Evolutionary conservation across 2,888 invertebrate genomes (phyloP).

Genomic region (Glyphotaelius pellucidus): DNA sequence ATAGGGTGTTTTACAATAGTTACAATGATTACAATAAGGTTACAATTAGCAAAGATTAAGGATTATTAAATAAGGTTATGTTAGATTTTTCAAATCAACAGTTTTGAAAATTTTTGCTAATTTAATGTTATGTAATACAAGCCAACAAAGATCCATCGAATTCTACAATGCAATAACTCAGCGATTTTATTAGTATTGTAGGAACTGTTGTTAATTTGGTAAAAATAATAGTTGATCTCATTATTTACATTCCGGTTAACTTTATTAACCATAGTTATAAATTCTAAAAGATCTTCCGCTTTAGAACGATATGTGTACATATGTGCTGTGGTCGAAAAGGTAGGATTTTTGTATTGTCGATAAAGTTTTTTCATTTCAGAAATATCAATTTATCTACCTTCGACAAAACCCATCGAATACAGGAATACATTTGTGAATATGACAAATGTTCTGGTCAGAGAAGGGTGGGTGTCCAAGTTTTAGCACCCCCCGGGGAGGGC

Average conservation of each 20-base stretch:
- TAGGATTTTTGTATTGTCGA: neutral
- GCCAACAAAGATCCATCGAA: no score
- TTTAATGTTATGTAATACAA: no score
- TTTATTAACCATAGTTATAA: neutral
- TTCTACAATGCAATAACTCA: no score
- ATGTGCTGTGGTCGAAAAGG: neutral
- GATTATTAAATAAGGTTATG: no score
- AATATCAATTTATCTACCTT: neutral
- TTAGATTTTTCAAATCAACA: no score
- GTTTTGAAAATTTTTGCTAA: no score
- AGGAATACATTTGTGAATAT: constrained; percentile 71
- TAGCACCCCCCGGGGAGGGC: constrained; percentile 75
- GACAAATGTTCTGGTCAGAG: constrained; percentile 77
- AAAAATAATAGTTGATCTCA: no score
- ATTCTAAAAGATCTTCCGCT: neutral
- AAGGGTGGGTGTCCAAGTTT: constrained; percentile 75
- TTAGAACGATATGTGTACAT: neutral
- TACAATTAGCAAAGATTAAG: no score
- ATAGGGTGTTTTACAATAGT: no score
- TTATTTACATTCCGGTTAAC: neutral
- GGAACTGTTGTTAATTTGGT: neutral
- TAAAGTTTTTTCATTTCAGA: neutral
- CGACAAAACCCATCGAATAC: constrained; percentile 27
- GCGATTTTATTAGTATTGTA: neutral
- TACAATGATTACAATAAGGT: no score